Evolutionary conservation across 2,888 invertebrate genomes (phyloP).

Genomic region (Cheilosia urbana): DNA sequence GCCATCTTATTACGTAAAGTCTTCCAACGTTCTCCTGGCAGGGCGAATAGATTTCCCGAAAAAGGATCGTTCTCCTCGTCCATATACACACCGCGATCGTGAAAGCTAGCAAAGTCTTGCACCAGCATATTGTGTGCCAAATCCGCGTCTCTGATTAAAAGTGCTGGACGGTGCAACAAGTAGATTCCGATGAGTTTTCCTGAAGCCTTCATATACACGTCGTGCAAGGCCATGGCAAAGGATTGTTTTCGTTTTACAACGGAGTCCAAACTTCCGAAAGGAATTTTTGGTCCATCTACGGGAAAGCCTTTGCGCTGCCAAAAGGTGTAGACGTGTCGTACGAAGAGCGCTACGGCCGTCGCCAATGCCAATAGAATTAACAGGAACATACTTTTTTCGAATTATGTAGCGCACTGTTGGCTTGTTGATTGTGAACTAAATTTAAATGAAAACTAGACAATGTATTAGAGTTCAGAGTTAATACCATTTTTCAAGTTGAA

Average conservation of each 20-base stretch:
- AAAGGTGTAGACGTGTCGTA: constrained; percentile 80
- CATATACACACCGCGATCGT: constrained; percentile 87
- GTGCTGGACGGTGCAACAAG: constrained; percentile 86
- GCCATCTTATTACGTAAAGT: constrained; percentile 86
- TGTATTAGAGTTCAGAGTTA: too few species aligned
- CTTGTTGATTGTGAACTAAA: too few species aligned
- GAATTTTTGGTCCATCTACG: constrained; percentile 85
- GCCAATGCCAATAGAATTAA: constrained; percentile 5
- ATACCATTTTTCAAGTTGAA: too few species aligned
- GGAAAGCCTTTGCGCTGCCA: constrained; percentile 81
- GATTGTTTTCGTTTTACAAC: constrained; percentile 85
- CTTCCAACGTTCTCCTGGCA: constrained; percentile 86
- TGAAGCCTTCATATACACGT: constrained; percentile 84
- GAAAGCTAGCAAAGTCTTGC: constrained; percentile 87
- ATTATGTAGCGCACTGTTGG: not conserved
- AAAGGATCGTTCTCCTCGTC: constrained; percentile 86
- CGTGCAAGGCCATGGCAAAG: constrained; percentile 86
- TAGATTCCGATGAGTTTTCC: constrained; percentile 86
- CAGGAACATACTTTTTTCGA: constrained; percentile 22
- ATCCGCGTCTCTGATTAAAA: constrained; percentile 87
- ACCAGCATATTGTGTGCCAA: constrained; percentile 86
- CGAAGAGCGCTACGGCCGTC: constrained; percentile 75
- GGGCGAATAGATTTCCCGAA: constrained; percentile 86
- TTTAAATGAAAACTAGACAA: too few species aligned
- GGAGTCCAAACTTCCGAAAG: constrained; percentile 86